A percentile compares a stretch with the other conserved stretches of the same genome.
phyloP scores from a whole-genome alignment of 2,797 vertebrate species.

The Rhodeus uyekii region DNA sequence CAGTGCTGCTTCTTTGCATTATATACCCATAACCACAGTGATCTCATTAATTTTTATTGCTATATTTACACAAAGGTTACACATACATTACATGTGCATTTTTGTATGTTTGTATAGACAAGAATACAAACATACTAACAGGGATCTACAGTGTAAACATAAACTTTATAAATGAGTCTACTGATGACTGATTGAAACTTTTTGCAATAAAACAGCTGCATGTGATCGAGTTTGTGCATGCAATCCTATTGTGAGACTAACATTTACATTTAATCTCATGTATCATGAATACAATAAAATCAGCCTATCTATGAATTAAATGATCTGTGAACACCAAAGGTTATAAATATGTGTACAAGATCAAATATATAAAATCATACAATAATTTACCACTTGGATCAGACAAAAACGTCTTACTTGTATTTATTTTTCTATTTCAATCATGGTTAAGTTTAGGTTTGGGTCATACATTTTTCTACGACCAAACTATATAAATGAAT shows the following conservation, averaged over 20 bases:
- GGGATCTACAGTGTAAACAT: neutral
- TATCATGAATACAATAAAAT: neutral
- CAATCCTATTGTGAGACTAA: neutral
- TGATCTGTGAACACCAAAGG: neutral
- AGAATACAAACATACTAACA: neutral
- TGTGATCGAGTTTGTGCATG: neutral
- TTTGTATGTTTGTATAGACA: neutral
- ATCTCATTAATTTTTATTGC: neutral
- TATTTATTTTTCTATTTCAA: neutral
- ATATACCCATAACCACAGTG: neutral
- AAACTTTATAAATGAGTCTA: neutral
- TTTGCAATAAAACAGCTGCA: neutral
- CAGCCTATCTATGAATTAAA: neutral
- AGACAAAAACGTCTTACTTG: neutral
- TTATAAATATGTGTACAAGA: neutral
- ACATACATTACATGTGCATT: neutral
- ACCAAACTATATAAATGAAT: neutral
- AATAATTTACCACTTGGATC: neutral
- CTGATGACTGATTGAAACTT: neutral
- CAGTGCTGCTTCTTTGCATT: neutral
- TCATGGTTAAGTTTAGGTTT: neutral
- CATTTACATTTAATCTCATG: neutral
- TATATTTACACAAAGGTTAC: neutral
- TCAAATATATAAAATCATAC: neutral
- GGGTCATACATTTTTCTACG: neutral